Base-by-base conservation (phyloP, 1,140 invertebrate genomes). In the Bombus polaris region DNA sequence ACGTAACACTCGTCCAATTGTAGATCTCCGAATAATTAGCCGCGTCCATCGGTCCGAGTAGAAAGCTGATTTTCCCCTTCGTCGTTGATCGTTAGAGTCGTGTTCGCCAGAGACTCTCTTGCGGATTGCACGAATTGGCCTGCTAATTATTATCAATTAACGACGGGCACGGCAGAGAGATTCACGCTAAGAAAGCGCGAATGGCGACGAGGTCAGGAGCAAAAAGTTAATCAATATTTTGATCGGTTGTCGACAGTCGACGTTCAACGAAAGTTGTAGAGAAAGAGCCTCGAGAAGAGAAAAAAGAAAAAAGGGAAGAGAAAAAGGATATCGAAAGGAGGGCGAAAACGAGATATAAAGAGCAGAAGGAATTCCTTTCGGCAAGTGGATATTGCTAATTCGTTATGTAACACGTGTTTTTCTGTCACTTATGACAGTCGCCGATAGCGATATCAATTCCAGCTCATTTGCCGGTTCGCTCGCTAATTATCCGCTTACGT, bases 401-500 rank as follows among this genome's bases (percentile, higher is more conserved):
- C 76, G 68, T 85, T 85, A 73, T 28, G 83, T 65, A 85, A 85
- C 53, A 35, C 42, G 68, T 71, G 76, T 85, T 85, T 80, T 85
- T 73, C 78, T 79, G 75, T 12, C 47, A 15, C 25, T 71, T 57
- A 70, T 71, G 66, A 70, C 76, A 85, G 62, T 25, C 25, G 32
- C 25, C 47, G 83, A 80, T 80, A 73, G 47, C 66, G 57, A 62
- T 79, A 80, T 85, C 75, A 85, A 72, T 59, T 79, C 53, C 37
- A 47, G 66, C 74, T 79, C 75, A 28, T 71, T 77, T 62, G 65
- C 47, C 47, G 73, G 22, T 25, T 71, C 4, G 22, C 53, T 62
- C 35, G 82, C 66, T 85, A 85, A 85, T 85, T 85, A 85, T 85
- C 65, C 42, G 76, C 53, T 84, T 62, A 37, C 76, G 76, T 85